phyloP scores from a whole-genome alignment of 2,888 invertebrate genomes.

The Cheilosia impressa region DNA sequence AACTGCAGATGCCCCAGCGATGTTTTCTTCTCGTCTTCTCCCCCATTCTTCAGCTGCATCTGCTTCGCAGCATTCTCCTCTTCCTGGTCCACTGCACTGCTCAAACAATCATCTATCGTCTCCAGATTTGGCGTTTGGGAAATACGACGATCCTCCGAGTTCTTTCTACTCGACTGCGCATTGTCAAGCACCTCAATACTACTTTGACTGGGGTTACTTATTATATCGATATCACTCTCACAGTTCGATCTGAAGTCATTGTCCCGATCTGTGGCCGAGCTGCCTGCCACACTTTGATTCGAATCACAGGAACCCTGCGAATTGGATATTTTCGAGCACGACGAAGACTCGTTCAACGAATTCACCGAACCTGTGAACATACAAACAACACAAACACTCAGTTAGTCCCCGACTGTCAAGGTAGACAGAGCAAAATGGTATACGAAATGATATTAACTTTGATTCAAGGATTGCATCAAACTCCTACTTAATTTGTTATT shows the following conservation, averaged over 20 bases:
- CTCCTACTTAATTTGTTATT: constrained; percentile 82
- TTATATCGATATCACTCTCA: constrained; percentile 89
- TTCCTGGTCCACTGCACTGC: constrained; percentile 4
- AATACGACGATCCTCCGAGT: constrained; percentile 84
- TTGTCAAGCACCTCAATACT: constrained; percentile 87
- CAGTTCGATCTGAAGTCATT: constrained; percentile 81
- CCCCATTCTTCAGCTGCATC: constrained; percentile 11
- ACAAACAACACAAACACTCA: constrained; percentile 12
- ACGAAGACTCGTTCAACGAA: constrained; percentile 83
- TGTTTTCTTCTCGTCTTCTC: constrained; percentile 34
- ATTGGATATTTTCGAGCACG: constrained; percentile 83
- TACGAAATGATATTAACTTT: constrained; percentile 81
- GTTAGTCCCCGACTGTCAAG: constrained; percentile 7
- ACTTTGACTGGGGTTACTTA: constrained; percentile 89
- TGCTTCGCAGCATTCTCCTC: constrained; percentile 15
- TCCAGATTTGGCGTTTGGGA: constrained; percentile 83
- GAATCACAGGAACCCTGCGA: constrained; percentile 83
- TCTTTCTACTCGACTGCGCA: constrained; percentile 79
- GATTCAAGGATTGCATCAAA: constrained; percentile 80
- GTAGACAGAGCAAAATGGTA: constrained; percentile 61
- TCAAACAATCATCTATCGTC: constrained; percentile 83
- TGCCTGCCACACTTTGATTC: constrained; percentile 83
- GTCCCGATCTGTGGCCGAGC: constrained; percentile 81
- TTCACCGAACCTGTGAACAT: constrained; percentile 82
- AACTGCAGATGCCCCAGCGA: constrained; percentile 82